Percentiles rank a stretch among this genome's conserved stretches.
Conservation (phyloP, 2,888 invertebrate species). For the Xestia ashworthii region DNA sequence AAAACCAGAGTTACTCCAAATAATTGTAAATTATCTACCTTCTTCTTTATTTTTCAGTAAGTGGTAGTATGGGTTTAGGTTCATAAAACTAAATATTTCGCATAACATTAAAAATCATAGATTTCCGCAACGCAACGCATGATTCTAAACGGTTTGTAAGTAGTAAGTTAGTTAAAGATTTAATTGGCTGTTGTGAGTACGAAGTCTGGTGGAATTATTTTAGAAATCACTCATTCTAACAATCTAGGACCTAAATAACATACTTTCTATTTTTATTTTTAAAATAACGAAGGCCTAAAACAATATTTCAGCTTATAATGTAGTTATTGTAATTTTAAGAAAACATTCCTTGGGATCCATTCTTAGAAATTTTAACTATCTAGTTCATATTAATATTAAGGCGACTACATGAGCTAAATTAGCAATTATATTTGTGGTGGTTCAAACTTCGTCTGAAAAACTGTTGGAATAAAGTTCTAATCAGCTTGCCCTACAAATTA, state of each 20-base stretch:
- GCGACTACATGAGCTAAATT: too few relatives aligned
- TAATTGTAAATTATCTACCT: background rate
- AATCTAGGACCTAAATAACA: background rate
- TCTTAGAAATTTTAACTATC: background rate
- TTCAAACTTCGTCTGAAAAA: too few relatives aligned
- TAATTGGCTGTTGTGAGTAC: background rate
- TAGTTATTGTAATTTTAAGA: background rate
- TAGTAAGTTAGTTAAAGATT: background rate
- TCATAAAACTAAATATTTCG: too few relatives aligned
- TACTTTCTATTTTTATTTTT: too few relatives aligned
- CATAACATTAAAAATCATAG: too few relatives aligned
- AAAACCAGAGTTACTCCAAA: background rate
- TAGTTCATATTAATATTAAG: background rate
- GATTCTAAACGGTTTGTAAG: too few relatives aligned
- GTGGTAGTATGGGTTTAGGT: background rate
- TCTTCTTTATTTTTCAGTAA: background rate
- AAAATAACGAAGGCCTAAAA: background rate
- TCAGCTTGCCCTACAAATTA: too few relatives aligned
- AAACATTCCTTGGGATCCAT: background rate
- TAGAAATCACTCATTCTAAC: background rate
- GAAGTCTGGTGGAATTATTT: background rate
- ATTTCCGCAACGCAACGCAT: too few relatives aligned
- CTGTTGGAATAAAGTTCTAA: too few relatives aligned
- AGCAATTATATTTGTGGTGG: too few relatives aligned
- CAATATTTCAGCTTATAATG: background rate